Percentiles rank a stretch among this genome's conserved stretches.
These are phyloP conservation scores for Alcedo atthis DNA, from an alignment of 2,797 vertebrate genomes.

Conservation along the genomic window DNA sequence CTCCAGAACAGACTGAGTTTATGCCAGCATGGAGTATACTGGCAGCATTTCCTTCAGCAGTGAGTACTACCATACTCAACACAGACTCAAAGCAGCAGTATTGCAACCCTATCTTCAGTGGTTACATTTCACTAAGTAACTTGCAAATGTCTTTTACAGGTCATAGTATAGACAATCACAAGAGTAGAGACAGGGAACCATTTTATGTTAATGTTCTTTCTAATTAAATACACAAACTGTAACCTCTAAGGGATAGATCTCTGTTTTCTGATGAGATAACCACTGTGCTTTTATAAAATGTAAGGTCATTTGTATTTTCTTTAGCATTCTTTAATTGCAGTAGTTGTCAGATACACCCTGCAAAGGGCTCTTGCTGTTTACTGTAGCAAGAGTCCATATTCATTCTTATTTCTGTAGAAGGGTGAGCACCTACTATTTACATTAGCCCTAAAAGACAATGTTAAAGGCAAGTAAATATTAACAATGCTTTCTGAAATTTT, in stretches of 20 bases:
- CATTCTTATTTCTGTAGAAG: constrained; percentile 24
- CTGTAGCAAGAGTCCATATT: neutral
- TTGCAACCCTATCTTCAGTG: neutral
- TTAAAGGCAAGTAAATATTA: constrained; percentile 4
- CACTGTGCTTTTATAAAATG: neutral
- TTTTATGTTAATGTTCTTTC: neutral
- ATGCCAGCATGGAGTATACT: neutral
- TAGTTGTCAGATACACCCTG: neutral
- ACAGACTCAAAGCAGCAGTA: neutral
- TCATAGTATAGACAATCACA: neutral
- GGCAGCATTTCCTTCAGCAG: neutral
- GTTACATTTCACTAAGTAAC: neutral
- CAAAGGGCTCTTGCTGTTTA: neutral
- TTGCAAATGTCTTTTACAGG: neutral
- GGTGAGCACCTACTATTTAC: neutral
- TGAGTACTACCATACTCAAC: neutral
- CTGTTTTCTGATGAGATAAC: neutral
- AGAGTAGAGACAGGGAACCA: neutral
- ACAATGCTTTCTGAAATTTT: constrained; percentile 39
- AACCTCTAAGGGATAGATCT: neutral
- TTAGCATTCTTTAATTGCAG: neutral
- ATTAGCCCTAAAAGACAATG: constrained; percentile 1
- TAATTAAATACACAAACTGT: neutral
- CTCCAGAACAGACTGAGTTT: neutral
- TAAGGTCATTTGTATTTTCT: neutral